Conservation (phyloP, 2,888 invertebrate genomes). For the Vannuccia rotundouncinata region DNA sequence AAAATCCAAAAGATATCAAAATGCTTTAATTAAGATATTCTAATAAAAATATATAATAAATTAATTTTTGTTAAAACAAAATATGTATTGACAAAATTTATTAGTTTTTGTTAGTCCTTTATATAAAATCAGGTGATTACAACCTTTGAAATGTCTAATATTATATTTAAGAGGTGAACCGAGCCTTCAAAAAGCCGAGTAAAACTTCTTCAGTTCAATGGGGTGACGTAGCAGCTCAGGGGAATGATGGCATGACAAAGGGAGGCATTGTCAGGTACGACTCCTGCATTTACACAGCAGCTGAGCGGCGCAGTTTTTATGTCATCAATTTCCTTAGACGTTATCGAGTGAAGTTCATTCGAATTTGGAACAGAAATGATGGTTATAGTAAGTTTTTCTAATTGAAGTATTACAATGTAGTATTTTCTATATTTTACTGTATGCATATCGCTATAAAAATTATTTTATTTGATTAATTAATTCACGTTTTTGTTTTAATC, state of each 20-base stretch:
- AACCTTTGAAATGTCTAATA: too few relatives aligned
- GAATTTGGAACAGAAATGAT: neutral
- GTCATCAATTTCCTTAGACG: neutral
- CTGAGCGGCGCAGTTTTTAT: neutral
- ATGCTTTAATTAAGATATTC: neutral
- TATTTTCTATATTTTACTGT: too few relatives aligned
- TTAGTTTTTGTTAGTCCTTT: too few relatives aligned
- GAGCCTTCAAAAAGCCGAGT: neutral
- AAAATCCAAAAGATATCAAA: neutral
- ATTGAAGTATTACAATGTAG: too few relatives aligned
- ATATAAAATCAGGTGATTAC: too few relatives aligned
- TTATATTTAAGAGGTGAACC: neutral
- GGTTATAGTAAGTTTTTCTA: neutral
- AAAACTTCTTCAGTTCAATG: neutral
- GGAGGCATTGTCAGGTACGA: neutral
- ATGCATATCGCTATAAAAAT: too few relatives aligned
- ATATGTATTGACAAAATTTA: neutral
- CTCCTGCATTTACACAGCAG: neutral
- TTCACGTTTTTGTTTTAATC: too few relatives aligned
- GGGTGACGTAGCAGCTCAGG: neutral
- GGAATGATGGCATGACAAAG: neutral
- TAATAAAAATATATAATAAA: neutral
- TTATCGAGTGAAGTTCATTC: neutral
- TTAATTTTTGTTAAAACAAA: neutral
- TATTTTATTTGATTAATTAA: too few relatives aligned